Evolutionary conservation across 2,888 invertebrate species (phyloP).

Genomic region (Nomada lathburiana): DNA sequence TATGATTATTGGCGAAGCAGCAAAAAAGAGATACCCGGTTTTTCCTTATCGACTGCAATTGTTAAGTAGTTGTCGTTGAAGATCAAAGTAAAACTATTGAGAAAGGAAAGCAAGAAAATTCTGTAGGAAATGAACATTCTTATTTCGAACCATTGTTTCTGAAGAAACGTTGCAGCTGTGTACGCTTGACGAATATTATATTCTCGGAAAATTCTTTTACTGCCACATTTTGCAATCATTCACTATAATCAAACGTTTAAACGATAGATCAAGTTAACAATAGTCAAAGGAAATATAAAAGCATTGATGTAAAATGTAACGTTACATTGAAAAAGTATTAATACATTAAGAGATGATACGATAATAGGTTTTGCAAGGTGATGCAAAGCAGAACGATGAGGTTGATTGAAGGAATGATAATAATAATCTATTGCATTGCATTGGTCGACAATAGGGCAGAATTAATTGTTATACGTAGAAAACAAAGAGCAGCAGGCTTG

Average conservation of each 20-base stretch:
- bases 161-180: slow-evolving; percentile 53
- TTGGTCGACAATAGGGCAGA: slow-evolving; percentile 80
- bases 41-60: neutral
- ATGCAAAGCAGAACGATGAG: slow-evolving; percentile 39
- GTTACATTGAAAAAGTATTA: slow-evolving; percentile 55
- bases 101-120: neutral
- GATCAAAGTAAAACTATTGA: too few relatives aligned
- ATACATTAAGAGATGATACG: slow-evolving; percentile 56
- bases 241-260: slow-evolving; percentile 66
- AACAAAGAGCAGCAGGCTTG: neutral
- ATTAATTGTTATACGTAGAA: slow-evolving; percentile 26
- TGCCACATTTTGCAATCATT: slow-evolving; percentile 68
- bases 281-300: slow-evolving; percentile 47
- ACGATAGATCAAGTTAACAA: slow-evolving; percentile 41
- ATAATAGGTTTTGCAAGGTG: slow-evolving; percentile 31
- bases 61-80: neutral
- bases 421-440: slow-evolving; percentile 71
- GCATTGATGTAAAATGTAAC: slow-evolving; percentile 58
- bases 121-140: neutral
- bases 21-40: neutral
- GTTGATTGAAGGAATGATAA: slow-evolving; percentile 46
- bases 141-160: slow-evolving; percentile 32
- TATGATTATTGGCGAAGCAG: neutral
- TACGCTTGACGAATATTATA: slow-evolving; percentile 36
- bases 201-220: slow-evolving; percentile 60